A percentile compares a stretch with the other conserved stretches of the same genome.
Conservation (phyloP, 2,797 vertebrate species). For the Lithobates pipiens region DNA sequence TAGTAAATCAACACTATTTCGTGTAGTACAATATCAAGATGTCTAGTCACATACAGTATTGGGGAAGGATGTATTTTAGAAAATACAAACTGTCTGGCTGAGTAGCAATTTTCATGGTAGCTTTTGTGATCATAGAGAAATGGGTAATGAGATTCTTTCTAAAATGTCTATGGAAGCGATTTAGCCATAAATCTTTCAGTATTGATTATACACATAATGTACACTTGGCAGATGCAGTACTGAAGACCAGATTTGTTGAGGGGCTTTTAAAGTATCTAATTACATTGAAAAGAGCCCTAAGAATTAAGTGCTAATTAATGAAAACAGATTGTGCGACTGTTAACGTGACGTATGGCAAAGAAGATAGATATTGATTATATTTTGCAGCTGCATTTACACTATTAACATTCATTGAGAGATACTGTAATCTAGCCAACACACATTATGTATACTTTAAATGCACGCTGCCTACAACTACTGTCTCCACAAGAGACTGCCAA, state of each 20-base stretch:
- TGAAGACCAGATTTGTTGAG: slow-evolving; percentile 22
- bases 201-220: slow-evolving; percentile 18
- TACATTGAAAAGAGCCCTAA: slow-evolving; percentile 32
- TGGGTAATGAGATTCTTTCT: neutral
- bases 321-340: slow-evolving; percentile 18
- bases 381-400: slow-evolving; percentile 22
- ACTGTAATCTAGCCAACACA: neutral
- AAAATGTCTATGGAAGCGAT: neutral
- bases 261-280: slow-evolving; percentile 19
- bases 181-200: slow-evolving; percentile 8
- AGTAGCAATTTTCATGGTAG: neutral
- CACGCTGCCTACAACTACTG: too few relatives aligned
- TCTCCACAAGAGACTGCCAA: too few relatives aligned
- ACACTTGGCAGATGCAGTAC: neutral
- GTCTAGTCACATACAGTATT: too few relatives aligned
- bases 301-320: slow-evolving; percentile 39
- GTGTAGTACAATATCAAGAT: too few relatives aligned
- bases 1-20: too few relatives aligned
- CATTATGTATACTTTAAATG: too few relatives aligned
- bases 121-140: neutral
- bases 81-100: neutral
- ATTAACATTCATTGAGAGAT: slow-evolving; percentile 15
- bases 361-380: slow-evolving; percentile 35
- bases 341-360: slow-evolving; percentile 38
- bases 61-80: neutral